These are phyloP conservation scores for Frankliniella intonsa DNA, from an alignment of 2,888 invertebrate genomes.

Conservation along the genomic window DNA sequence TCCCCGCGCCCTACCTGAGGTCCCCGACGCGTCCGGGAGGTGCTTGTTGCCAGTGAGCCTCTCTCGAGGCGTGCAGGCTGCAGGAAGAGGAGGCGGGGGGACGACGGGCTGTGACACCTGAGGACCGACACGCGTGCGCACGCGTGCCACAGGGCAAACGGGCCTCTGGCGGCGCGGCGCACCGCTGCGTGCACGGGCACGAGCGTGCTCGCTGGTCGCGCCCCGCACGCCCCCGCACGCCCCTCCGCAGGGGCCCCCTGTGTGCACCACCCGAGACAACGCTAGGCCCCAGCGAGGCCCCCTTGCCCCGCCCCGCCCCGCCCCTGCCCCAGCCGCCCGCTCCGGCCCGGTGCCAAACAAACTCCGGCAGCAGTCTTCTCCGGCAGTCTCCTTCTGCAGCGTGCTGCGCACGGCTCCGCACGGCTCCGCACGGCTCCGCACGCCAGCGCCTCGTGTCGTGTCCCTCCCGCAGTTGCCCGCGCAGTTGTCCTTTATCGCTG, in stretches of 20 bases:
- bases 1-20: too few species aligned
- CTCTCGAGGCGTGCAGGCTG: too few species aligned
- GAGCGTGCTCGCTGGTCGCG: too few species aligned
- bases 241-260: not conserved
- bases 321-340: not conserved
- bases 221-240: not conserved
- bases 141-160: not conserved
- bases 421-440: not conserved
- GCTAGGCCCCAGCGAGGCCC: not conserved
- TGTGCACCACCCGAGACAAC: constrained; percentile 19
- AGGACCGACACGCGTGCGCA: not conserved
- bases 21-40: too few species aligned
- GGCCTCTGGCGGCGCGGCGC: not conserved
- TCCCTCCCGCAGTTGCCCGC: not conserved
- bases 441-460: not conserved
- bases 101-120: too few species aligned
- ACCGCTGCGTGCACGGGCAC: too few species aligned
- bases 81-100: too few species aligned
- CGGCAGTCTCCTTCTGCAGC: not conserved
- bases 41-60: too few species aligned
- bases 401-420: not conserved
- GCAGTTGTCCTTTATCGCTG: not conserved
- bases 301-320: not conserved
- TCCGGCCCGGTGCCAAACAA: too few species aligned
- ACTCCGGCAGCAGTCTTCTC: not conserved